A percentile compares a stretch with the other conserved stretches of the same genome.
Evolutionary conservation across 2,113 vertebrate genomes (phyloP).

Genomic region (Rhinoptilus africanus): DNA sequence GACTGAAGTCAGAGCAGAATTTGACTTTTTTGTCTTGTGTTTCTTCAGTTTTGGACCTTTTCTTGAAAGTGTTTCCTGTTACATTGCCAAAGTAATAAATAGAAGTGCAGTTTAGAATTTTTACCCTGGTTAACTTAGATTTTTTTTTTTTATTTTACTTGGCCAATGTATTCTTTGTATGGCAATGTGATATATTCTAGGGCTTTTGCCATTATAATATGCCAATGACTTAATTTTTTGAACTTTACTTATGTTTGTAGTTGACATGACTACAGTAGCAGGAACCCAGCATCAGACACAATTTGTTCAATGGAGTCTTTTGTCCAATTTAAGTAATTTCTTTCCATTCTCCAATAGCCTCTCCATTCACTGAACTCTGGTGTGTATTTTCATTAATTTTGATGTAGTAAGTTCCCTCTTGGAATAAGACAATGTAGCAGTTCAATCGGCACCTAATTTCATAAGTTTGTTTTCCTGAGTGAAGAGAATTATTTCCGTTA

Average conservation of each 20-base stretch:
- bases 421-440: background rate
- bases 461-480: background rate
- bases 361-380: background rate
- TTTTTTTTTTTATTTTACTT: background rate
- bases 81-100: background rate
- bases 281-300: background rate
- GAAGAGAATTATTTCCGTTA: background rate
- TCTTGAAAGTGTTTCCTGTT: background rate
- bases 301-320: background rate
- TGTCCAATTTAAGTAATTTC: background rate
- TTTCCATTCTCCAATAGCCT: background rate
- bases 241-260: background rate
- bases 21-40: background rate
- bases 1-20: background rate
- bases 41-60: background rate
- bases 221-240: background rate
- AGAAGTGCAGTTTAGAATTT: background rate
- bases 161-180: background rate
- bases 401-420: background rate
- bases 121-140: background rate
- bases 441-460: background rate
- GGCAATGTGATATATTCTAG: background rate
- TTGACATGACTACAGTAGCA: background rate
- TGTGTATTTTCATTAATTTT: background rate
- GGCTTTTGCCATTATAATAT: background rate